Evolutionary conservation across 2,113 vertebrate genomes (phyloP).

Genomic region (Eptesicus fuscus): DNA sequence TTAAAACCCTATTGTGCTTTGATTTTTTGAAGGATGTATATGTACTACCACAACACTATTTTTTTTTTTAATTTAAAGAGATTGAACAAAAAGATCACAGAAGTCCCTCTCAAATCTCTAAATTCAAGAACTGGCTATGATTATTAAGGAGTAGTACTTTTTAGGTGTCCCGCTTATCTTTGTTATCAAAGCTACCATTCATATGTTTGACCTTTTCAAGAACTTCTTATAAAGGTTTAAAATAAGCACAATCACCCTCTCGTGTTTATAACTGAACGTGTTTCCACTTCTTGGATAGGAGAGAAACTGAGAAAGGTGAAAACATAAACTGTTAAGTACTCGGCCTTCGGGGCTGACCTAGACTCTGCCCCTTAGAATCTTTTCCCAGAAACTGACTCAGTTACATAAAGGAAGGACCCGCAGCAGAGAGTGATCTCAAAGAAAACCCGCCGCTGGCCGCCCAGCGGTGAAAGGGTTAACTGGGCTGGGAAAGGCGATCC

Average conservation of each 20-base stretch:
- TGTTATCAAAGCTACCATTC: not conserved
- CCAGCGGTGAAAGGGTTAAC: constrained; percentile 74
- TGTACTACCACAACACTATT: not conserved
- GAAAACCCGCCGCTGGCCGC: not conserved
- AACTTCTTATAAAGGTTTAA: constrained; percentile 34
- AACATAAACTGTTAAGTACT: not conserved
- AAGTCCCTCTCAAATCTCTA: not conserved
- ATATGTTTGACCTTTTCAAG: not conserved
- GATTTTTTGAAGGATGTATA: not conserved
- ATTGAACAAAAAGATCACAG: not conserved
- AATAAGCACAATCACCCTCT: not conserved
- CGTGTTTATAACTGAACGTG: not conserved
- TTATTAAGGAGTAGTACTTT: not conserved
- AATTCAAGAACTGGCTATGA: not conserved
- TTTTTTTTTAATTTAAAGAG: not conserved
- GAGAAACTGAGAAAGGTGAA: not conserved
- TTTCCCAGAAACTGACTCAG: not conserved
- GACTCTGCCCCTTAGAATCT: not conserved
- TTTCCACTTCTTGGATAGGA: not conserved
- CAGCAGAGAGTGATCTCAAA: not conserved
- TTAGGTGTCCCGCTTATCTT: not conserved
- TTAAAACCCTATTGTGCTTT: not conserved
- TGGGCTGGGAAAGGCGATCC: constrained; percentile 69
- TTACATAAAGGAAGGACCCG: not conserved
- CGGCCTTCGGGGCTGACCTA: not conserved